phyloP scores from a whole-genome alignment of 2,888 invertebrate genomes.

The Kuschelorhynchus macadamiae region DNA sequence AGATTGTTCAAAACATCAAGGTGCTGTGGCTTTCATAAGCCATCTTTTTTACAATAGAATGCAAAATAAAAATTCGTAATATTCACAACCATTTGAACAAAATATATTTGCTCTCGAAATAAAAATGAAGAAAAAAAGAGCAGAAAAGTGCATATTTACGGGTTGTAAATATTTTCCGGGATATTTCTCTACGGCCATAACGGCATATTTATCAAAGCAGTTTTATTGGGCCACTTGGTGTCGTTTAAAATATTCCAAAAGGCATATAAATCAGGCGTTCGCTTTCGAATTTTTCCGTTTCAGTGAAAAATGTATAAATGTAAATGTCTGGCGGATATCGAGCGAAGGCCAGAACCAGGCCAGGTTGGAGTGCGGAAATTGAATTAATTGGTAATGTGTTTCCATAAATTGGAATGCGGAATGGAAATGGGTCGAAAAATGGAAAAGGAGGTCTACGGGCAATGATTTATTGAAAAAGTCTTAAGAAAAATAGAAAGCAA shows the following conservation, averaged over 20 bases:
- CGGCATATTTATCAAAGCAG: conserved; percentile 37
- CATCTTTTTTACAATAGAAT: too few relatives aligned
- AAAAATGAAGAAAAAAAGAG: conserved; percentile 13
- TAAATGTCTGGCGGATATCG: conserved; percentile 54
- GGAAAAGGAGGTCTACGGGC: conserved; percentile 26
- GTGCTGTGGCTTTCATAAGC: too few relatives aligned
- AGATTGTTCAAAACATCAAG: too few relatives aligned
- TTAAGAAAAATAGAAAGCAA: not conserved
- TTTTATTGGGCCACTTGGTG: conserved; percentile 44
- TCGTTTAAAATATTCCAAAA: conserved; percentile 41
- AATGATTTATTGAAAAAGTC: conserved; percentile 7
- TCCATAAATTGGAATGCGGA: conserved; percentile 56
- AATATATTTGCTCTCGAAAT: not conserved
- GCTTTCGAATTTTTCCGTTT: conserved; percentile 40
- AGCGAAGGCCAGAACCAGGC: conserved; percentile 42
- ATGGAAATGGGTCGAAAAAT: conserved; percentile 48
- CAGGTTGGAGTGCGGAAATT: conserved; percentile 56
- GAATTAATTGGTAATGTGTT: conserved; percentile 61
- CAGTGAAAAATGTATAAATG: conserved; percentile 58
- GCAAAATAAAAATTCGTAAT: not conserved
- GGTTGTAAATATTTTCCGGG: conserved; percentile 13
- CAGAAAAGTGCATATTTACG: not conserved
- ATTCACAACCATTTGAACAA: not conserved
- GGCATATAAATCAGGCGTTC: conserved; percentile 37
- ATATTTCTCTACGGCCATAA: conserved; percentile 2